Percentiles rank a stretch among this genome's conserved stretches.
Conservation (phyloP, 2,797 vertebrate species). For the Crenuchus spilurus region DNA sequence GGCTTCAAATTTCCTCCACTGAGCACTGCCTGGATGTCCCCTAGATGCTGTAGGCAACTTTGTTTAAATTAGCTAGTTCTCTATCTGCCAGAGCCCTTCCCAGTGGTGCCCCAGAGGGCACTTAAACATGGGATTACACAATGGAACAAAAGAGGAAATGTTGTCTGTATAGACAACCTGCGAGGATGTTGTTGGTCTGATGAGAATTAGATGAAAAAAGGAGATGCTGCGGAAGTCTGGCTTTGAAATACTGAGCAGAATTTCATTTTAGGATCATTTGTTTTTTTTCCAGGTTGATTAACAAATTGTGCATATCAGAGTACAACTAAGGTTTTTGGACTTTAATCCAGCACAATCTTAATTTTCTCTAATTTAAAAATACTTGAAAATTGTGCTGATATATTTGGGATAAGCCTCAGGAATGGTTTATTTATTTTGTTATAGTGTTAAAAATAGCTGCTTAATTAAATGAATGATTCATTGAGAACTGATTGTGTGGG, state of each 20-base stretch:
- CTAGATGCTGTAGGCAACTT: neutral
- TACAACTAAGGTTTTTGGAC: no score
- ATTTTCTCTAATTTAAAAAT: no score
- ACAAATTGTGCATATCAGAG: no score
- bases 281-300: no score
- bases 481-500: no score
- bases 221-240: neutral
- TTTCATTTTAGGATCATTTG: neutral
- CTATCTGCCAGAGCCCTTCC: neutral
- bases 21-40: neutral
- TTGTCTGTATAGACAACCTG: neutral
- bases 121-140: neutral
- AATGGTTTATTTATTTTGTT: no score
- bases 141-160: conserved; percentile 4
- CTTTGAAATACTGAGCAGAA: neutral
- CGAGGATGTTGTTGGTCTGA: neutral
- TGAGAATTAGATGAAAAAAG: neutral
- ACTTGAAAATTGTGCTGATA: no score
- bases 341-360: no score
- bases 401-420: no score
- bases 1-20: neutral
- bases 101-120: neutral
- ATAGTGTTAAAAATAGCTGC: no score
- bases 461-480: no score
- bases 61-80: neutral